Evolutionary conservation across 2,888 invertebrate species (phyloP).

Genomic region (Cartodere bifasciata): DNA sequence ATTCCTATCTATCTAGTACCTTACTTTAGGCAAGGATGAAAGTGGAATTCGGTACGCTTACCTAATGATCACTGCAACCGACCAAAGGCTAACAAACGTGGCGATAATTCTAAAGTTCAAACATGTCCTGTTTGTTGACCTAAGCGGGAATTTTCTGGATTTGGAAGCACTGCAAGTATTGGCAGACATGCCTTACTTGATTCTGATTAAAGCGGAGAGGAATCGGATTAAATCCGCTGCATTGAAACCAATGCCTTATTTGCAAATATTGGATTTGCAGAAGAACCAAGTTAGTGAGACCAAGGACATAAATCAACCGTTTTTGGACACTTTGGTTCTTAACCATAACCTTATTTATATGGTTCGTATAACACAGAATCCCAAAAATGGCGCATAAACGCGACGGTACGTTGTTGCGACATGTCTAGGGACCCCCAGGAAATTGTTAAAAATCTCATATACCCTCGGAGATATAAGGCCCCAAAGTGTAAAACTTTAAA

Average conservation of each 20-base stretch:
- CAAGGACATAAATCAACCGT: conserved; percentile 40
- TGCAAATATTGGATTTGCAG: conserved; percentile 48
- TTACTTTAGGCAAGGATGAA: conserved; percentile 34
- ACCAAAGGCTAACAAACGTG: conserved; percentile 41
- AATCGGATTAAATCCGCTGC: conserved; percentile 39
- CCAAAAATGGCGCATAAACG: too few relatives aligned
- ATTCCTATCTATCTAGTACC: too few relatives aligned
- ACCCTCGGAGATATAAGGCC: too few relatives aligned
- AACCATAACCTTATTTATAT: conserved; percentile 33
- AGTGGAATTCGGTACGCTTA: conserved; percentile 42
- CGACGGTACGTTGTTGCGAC: too few relatives aligned
- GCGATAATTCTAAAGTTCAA: conserved; percentile 37
- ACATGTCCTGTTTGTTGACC: conserved; percentile 44
- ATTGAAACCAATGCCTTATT: conserved; percentile 40
- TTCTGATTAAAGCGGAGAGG: conserved; percentile 44
- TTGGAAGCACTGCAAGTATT: conserved; percentile 38
- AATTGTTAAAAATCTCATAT: too few relatives aligned
- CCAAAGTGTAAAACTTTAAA: too few relatives aligned
- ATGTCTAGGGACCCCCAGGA: too few relatives aligned
- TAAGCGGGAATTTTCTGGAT: conserved; percentile 42
- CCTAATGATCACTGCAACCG: conserved; percentile 40
- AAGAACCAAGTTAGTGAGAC: conserved; percentile 41
- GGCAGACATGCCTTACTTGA: conserved; percentile 39
- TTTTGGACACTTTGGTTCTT: conserved; percentile 43
- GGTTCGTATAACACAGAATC: too few relatives aligned